phyloP scores from a whole-genome alignment of 2,888 invertebrate genomes.

The Eupithecia subumbrata region DNA sequence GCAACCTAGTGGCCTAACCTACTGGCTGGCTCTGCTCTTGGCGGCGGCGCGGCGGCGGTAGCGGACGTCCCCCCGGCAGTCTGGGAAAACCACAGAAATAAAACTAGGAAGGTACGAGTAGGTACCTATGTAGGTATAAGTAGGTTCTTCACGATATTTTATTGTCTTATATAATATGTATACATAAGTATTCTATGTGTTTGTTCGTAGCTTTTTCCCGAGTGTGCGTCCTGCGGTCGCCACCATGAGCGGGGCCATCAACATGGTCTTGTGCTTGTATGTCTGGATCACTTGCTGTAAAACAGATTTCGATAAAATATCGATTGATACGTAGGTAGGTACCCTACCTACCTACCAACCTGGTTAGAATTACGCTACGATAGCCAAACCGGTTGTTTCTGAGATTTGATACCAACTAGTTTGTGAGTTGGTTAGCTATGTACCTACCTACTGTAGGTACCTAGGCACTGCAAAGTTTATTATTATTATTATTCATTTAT shows the following conservation, averaged over 20 bases:
- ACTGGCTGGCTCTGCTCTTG: not conserved
- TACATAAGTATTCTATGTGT: not conserved
- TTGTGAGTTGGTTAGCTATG: not conserved
- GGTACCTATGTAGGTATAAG: not conserved
- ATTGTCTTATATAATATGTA: too few relatives aligned
- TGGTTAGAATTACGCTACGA: too few relatives aligned
- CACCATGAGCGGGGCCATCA: slow-evolving; percentile 76
- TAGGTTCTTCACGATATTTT: not conserved
- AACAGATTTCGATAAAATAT: not conserved
- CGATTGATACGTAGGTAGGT: too few relatives aligned
- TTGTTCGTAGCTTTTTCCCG: slow-evolving; percentile 12
- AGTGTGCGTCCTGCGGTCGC: slow-evolving; percentile 60
- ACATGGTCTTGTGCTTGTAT: slow-evolving; percentile 85
- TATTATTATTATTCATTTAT: too few relatives aligned
- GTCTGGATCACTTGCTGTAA: slow-evolving; percentile 87
- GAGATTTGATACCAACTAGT: not conserved
- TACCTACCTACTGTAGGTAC: too few relatives aligned
- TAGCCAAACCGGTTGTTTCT: not conserved
- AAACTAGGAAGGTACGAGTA: not conserved
- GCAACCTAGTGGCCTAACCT: too few relatives aligned
- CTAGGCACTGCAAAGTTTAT: not conserved
- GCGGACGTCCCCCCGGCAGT: not conserved
- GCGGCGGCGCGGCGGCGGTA: not conserved
- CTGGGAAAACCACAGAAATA: not conserved
- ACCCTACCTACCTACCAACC: too few relatives aligned